Evolutionary conservation across 2,113 vertebrate species (phyloP).

Genomic region (Daboia siamensis): DNA sequence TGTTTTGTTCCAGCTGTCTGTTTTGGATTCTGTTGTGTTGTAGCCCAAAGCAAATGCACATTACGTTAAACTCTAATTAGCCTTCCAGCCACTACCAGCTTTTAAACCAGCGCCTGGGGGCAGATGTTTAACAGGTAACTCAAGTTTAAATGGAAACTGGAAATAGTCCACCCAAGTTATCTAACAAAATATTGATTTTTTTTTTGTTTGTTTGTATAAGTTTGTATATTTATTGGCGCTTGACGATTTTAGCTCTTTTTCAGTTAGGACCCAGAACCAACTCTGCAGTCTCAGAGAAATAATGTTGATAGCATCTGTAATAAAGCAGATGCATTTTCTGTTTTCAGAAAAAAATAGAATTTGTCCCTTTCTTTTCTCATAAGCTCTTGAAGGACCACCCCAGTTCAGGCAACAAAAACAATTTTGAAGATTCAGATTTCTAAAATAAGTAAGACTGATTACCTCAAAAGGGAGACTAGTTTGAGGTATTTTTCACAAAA

Average conservation of each 20-base stretch:
- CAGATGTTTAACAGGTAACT: neutral
- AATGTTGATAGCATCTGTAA: constrained; percentile 9
- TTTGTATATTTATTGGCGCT: neutral
- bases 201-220: neutral
- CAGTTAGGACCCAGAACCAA: constrained; percentile 23
- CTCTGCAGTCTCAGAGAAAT: constrained; percentile 10
- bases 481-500: constrained; percentile 57
- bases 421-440: constrained; percentile 59
- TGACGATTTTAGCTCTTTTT: neutral
- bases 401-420: constrained; percentile 28
- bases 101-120: neutral
- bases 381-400: constrained; percentile 40
- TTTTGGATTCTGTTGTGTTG: neutral
- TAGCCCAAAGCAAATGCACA: neutral
- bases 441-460: neutral
- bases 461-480: constrained; percentile 17
- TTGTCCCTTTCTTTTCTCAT: constrained; percentile 48
- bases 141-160: neutral
- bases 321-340: constrained; percentile 44
- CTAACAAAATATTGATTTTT: neutral
- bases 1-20: neutral
- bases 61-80: neutral
- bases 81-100: neutral
- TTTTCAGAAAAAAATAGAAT: constrained; percentile 40
- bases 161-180: neutral